Evolutionary conservation across 2,113 vertebrate genomes (phyloP).

Genomic region (Ceratotherium simum): DNA sequence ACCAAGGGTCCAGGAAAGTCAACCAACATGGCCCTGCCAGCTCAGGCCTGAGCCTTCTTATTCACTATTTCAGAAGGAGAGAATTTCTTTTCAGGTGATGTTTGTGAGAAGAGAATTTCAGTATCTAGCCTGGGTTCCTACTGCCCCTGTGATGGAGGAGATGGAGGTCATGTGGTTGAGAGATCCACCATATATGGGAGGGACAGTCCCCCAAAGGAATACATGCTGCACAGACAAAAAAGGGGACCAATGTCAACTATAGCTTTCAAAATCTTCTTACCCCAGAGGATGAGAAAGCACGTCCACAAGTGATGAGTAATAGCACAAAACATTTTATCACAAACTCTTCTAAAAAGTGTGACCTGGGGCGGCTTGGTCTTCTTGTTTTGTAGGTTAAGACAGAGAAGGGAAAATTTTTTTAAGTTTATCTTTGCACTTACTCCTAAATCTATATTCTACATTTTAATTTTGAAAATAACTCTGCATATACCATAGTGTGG

Average conservation of each 20-base stretch:
- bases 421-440: background rate
- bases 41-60: background rate
- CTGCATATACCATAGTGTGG: background rate
- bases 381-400: conserved; percentile 5
- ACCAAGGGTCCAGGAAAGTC: background rate
- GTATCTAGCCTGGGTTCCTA: background rate
- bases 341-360: background rate
- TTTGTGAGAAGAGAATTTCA: background rate
- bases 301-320: background rate
- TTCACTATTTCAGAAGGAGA: background rate
- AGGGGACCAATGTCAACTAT: background rate
- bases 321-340: background rate
- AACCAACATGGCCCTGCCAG: background rate
- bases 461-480: conserved; percentile 2
- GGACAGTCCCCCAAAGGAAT: background rate
- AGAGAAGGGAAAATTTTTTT: background rate
- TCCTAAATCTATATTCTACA: background rate
- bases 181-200: background rate
- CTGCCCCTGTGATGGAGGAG: background rate
- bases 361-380: background rate
- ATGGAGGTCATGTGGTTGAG: too few species aligned
- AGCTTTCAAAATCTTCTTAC: background rate
- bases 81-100: background rate
- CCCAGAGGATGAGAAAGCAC: background rate
- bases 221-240: background rate